Base-by-base conservation (phyloP, 2,797 vertebrate species). In the Sciurus carolinensis region DNA sequence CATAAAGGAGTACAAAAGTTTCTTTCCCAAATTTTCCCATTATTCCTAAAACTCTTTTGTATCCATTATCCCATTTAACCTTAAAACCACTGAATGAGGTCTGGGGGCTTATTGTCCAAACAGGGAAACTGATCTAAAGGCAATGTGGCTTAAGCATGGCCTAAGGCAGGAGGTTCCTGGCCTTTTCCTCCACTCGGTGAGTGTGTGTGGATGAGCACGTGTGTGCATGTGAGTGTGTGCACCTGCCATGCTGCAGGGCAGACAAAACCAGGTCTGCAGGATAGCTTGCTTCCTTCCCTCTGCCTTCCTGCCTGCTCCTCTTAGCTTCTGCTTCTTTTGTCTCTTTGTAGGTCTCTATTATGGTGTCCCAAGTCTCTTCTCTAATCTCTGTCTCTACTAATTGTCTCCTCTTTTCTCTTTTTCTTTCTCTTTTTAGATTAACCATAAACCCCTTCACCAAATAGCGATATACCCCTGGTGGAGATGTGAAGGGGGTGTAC, bases 41-140 rank as follows among this genome's bases (percentile, higher is more conserved):
- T 87, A 80, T 81, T 96, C 59, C 42, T 42, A 95, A 69, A 87
- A 57, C 11, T 28, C 44, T 66, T 88, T 87, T 36, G 33, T 28
- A 36, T 30, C 5, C 12, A 7, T 59, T 72, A 79, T 67, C 66
- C 64, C n/a, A 33, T 44, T 50, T 69, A 75, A 50, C 26, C 30
- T 47, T 52, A 47, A 79, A 66, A 85, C 22, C 54, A 64, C 39
- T 59, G 11, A 64, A 79, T 28, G 64, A 92, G 24, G 42, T 50
- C 75, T 33, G 1, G 24, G 39, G 22, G 20, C 3, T 39, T 64
- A 47, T 71, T 81, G 44, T 94, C 72, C 92, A 89, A 66, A 80
- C 26, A 9, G 83, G 47, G 42, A 86, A 57, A 47, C 59, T 7
- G 79, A 33, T 39, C 20, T 20, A 72, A 42, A 71, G 42, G 42